Percentiles rank a stretch among this genome's conserved stretches.
Evolutionary conservation across 2,888 invertebrate species (phyloP).

Genomic region (Helicoverpa assulta): DNA sequence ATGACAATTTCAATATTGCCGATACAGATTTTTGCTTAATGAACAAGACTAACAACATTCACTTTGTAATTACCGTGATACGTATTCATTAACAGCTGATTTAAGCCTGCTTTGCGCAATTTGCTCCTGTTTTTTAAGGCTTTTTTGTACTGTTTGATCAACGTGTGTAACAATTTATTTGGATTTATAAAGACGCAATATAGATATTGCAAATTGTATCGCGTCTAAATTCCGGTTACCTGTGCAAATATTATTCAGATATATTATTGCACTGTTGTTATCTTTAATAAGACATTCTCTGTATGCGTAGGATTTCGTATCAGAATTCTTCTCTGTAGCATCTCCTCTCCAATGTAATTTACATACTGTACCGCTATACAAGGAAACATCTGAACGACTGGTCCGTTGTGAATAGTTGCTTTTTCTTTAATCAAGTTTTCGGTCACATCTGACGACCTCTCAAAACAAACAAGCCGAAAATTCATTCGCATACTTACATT

Average conservation of each 20-base stretch:
- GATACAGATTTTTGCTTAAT: slow-evolving; percentile 82
- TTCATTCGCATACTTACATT: slow-evolving; percentile 68
- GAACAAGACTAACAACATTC: slow-evolving; percentile 83
- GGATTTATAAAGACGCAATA: slow-evolving; percentile 11
- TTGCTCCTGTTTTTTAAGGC: slow-evolving; percentile 63
- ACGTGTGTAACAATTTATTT: background rate
- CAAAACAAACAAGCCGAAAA: slow-evolving; percentile 84
- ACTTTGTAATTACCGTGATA: slow-evolving; percentile 80
- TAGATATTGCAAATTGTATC: slow-evolving; percentile 14
- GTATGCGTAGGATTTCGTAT: slow-evolving; percentile 72
- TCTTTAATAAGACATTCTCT: slow-evolving; percentile 73
- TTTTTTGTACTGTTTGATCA: slow-evolving; percentile 41
- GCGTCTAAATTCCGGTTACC: slow-evolving; percentile 53
- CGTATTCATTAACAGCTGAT: slow-evolving; percentile 77
- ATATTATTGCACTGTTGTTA: slow-evolving; percentile 72
- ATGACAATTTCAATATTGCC: slow-evolving; percentile 80
- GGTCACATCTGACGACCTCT: slow-evolving; percentile 75
- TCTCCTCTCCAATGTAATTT: slow-evolving; percentile 79
- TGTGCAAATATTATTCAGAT: slow-evolving; percentile 59
- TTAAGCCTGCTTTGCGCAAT: slow-evolving; percentile 68
- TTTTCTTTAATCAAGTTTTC: slow-evolving; percentile 85
- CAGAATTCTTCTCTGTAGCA: slow-evolving; percentile 74
- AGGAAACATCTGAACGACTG: slow-evolving; percentile 75
- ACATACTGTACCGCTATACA: slow-evolving; percentile 87
- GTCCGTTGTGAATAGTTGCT: slow-evolving; percentile 80